Evolutionary conservation across 2,888 invertebrate species (phyloP).

Genomic region (Synanthedon vespiformis): DNA sequence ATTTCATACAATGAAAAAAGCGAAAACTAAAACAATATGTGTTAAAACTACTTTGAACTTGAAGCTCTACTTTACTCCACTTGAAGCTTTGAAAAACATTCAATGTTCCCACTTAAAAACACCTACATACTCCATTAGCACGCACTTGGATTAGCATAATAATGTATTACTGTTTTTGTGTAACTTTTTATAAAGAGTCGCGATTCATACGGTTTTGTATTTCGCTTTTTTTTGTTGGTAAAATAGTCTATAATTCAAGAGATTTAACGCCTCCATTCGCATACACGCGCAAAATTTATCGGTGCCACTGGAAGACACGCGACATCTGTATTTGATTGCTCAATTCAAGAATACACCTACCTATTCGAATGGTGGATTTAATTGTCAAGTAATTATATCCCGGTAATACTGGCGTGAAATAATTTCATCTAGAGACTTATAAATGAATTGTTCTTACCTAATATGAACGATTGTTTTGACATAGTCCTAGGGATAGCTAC

Average conservation of each 20-base stretch:
- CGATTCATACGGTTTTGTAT: background rate
- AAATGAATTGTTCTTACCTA: too few species aligned
- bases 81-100: too few species aligned
- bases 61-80: too few species aligned
- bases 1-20: too few species aligned
- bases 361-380: background rate
- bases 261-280: slow-evolving; percentile 33
- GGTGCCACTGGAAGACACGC: slow-evolving; percentile 22
- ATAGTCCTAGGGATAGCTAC: too few species aligned
- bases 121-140: background rate
- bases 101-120: too few species aligned
- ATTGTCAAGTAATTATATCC: background rate
- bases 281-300: slow-evolving; percentile 31
- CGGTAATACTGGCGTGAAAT: too few species aligned
- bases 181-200: background rate
- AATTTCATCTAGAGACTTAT: too few species aligned
- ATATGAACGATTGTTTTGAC: too few species aligned
- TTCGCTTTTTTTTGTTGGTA: slow-evolving; percentile 1
- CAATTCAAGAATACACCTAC: slow-evolving; percentile 1
- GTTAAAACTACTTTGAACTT: too few species aligned
- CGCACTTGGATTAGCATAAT: background rate
- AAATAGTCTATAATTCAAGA: slow-evolving; percentile 31
- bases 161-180: background rate
- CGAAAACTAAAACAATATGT: too few species aligned
- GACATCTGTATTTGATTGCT: slow-evolving; percentile 36